A percentile compares a stretch with the other conserved stretches of the same genome.
Conservation (phyloP, 2,888 invertebrate genomes). For the Odontothrips loti region DNA sequence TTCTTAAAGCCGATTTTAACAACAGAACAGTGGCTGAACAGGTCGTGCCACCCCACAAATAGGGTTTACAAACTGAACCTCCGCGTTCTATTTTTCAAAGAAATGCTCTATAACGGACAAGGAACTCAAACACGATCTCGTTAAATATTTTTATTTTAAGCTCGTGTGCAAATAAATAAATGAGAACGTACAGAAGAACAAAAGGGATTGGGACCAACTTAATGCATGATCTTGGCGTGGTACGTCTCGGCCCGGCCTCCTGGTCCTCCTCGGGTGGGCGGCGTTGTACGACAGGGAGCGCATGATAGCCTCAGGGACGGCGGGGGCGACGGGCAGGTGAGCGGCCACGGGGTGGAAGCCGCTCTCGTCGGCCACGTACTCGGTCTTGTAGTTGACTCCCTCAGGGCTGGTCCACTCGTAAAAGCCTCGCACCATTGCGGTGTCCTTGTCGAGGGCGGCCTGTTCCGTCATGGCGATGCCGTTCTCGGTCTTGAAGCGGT, state of each 20-base stretch:
- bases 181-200: no score
- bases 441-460: background rate
- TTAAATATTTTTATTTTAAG: no score
- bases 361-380: background rate
- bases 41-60: no score
- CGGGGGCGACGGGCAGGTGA: background rate
- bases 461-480: background rate
- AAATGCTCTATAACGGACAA: no score
- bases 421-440: background rate
- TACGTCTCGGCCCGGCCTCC: background rate
- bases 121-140: no score
- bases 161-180: no score
- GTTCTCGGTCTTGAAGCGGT: background rate
- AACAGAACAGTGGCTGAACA: no score
- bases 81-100: no score
- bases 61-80: no score
- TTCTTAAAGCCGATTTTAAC: no score
- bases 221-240: background rate
- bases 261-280: background rate
- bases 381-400: background rate
- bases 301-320: background rate
- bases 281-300: background rate
- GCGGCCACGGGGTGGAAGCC: background rate
- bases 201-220: no score
- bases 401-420: background rate